Conservation (phyloP, 2,113 vertebrate species). For the Nesogale talazaci region DNA sequence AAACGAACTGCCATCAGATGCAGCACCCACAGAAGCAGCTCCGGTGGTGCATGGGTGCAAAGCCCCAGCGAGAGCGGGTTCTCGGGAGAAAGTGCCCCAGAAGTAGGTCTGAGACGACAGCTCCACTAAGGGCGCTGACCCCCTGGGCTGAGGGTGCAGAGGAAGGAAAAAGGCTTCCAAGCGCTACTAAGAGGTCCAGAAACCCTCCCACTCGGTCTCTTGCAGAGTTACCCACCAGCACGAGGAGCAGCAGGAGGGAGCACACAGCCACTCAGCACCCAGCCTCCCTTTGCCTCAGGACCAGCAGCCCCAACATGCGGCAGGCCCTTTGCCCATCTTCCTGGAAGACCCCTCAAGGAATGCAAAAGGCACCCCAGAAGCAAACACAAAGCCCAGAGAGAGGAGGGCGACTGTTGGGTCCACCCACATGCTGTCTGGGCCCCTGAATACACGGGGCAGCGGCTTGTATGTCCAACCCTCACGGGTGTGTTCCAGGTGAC, state of each 20-base stretch:
- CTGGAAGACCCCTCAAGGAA: no score
- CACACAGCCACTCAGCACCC: accelerated
- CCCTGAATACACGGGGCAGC: no score
- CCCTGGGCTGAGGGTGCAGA: background rate
- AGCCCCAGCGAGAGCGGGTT: background rate
- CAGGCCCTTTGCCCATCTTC: background rate
- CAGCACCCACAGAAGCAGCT: background rate
- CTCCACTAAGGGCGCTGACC: accelerated
- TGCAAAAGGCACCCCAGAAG: background rate
- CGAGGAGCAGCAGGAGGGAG: accelerated
- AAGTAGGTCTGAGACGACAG: background rate
- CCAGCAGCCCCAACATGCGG: background rate
- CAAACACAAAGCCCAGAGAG: background rate
- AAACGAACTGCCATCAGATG: no score
- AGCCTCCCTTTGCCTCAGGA: background rate
- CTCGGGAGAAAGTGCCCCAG: accelerated
- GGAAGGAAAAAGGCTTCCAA: no score
- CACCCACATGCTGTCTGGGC: no score
- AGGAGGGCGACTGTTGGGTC: no score
- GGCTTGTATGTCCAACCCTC: no score
- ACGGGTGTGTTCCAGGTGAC: no score
- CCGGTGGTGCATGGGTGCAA: accelerated
- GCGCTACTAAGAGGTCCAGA: background rate
- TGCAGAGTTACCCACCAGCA: background rate
- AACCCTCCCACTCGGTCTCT: background rate